Evolutionary conservation across 2,888 invertebrate genomes (phyloP), one percentile per base, ranked within the genome.

Genomic region (Dryadula phaetusa): DNA sequence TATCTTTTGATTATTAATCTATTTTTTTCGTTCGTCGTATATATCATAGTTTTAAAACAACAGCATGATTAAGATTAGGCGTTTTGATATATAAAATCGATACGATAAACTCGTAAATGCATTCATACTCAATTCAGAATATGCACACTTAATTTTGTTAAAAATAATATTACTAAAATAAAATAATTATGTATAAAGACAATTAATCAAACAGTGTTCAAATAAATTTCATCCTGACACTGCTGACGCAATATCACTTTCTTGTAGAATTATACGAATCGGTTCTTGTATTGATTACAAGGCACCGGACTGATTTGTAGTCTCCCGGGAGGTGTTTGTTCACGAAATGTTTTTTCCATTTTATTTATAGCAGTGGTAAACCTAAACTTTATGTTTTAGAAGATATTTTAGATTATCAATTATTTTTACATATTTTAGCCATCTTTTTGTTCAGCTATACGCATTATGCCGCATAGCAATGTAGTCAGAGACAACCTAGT

Each of bases 201-300:
- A 40, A 40, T 22, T 40, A 40, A 40, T 40, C 16, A 46, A 18
- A 10, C 5, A 10, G 4, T 44, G 7, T 44, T 7, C 12, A 12
- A 60, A 28, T 28, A 60, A 44, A 32, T 60, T 40, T 40, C n/a
- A 32, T 44, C 28, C 12, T 46, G 20, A 60, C 60, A 28, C 12
- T 60, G 14, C 44, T 28, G 58, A 58, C 12, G 42, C 44, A 28
- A 44, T 58, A 60, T 46, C 28, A n/a, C 22, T 56, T 60, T 44
- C 32, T 46, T 46, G 60, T 20, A 60, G 60, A 28, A 32, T 44
- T 60, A 44, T 18, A 60, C 7, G 61, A 47, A 62, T 47, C 47
- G 61, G 34, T 47, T 49, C 47, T 34, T 62, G 37, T 62, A 62
- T 62, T 62, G 61, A 62, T 62, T 62, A 62, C 62, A 37, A 62